Conservation (phyloP, 2,797 vertebrate genomes). For the Sarcoramphus papa region DNA sequence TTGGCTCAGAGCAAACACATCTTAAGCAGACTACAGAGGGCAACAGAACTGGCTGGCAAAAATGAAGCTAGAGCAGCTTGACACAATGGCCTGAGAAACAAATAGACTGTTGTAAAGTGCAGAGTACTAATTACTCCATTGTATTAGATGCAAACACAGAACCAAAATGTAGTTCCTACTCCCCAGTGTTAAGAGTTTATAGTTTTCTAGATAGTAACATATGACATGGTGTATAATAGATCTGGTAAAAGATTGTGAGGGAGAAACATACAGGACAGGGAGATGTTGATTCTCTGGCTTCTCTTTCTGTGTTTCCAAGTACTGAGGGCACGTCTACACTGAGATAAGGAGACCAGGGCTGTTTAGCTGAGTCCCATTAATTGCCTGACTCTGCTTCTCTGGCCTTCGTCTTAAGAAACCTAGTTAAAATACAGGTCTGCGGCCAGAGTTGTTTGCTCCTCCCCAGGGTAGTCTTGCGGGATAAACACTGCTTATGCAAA, state of each 20-base stretch:
- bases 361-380: not conserved
- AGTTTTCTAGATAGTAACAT: not conserved
- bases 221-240: not conserved
- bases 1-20: not conserved
- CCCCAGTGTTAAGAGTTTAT: not conserved
- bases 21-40: not conserved
- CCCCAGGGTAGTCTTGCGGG: not conserved
- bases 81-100: not conserved
- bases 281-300: not conserved
- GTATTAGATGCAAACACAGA: not conserved
- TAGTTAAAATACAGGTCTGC: not conserved
- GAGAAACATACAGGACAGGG: not conserved
- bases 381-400: not conserved
- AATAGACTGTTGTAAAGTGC: not conserved
- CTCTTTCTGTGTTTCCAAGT: not conserved
- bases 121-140: not conserved
- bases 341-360: not conserved
- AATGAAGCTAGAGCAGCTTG: not conserved
- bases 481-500: not conserved
- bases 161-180: not conserved
- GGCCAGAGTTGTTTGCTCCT: not conserved
- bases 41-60: not conserved
- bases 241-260: not conserved
- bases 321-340: fast-evolving
- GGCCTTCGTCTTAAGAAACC: not conserved